Conservation (phyloP, 2,113 vertebrate species). For the Chlamydotis undulata region DNA sequence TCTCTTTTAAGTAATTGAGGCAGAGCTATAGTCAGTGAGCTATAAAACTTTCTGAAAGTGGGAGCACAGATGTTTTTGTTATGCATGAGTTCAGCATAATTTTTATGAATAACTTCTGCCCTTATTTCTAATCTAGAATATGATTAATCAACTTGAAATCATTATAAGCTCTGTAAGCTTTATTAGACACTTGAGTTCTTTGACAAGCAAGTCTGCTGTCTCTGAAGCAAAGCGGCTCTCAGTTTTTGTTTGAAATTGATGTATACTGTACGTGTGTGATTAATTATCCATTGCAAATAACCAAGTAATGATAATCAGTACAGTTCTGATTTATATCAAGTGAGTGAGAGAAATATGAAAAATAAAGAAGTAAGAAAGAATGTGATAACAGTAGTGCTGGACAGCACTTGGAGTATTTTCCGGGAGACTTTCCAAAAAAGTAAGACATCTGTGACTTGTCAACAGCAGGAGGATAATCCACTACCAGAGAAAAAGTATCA, state of each 20-base stretch:
- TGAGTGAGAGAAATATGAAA: neutral
- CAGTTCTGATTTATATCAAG: neutral
- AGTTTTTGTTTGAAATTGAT: neutral
- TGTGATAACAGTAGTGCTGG: neutral
- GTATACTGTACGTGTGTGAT: neutral
- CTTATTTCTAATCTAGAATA: neutral
- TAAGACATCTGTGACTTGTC: neutral
- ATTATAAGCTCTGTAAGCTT: neutral
- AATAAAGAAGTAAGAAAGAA: neutral
- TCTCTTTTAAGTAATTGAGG: neutral
- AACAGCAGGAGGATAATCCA: neutral
- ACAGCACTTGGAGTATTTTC: neutral
- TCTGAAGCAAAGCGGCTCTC: neutral
- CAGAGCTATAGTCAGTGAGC: neutral
- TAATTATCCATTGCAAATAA: neutral
- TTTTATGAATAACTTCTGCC: neutral
- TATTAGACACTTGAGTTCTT: neutral
- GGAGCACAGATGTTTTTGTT: neutral
- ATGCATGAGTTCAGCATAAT: neutral
- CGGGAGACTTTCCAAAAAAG: neutral
- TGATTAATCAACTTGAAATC: neutral
- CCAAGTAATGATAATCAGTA: neutral
- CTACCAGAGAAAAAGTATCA: neutral
- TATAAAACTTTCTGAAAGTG: neutral
- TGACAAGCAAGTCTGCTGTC: neutral